Conservation (phyloP, 1,140 invertebrate species). For the Diabrotica undecimpunctata region DNA sequence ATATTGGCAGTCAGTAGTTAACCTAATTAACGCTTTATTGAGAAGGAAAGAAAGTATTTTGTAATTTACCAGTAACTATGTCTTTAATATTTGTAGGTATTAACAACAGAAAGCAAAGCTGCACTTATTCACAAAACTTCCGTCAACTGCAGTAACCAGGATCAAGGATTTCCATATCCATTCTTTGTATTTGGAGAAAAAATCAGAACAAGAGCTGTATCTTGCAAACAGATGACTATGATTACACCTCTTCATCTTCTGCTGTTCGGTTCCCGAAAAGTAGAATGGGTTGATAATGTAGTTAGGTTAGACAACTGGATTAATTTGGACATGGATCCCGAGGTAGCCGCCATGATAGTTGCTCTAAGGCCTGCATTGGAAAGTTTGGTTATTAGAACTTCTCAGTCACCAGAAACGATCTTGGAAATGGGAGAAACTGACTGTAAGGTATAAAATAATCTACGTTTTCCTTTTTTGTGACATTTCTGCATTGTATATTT, state of each 20-base stretch:
- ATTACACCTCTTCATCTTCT: slow-evolving; percentile 90
- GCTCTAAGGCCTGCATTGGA: slow-evolving; percentile 86
- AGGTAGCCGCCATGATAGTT: slow-evolving; percentile 74
- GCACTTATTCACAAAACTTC: slow-evolving; percentile 96
- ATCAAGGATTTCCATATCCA: slow-evolving; percentile 85
- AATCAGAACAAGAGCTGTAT: slow-evolving; percentile 92
- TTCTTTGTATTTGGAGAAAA: slow-evolving; percentile 99
- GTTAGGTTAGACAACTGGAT: slow-evolving; percentile 89
- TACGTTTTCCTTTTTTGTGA: slow-evolving; percentile 4
- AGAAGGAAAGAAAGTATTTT: background rate
- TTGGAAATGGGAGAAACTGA: slow-evolving; percentile 54
- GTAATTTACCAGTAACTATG: background rate
- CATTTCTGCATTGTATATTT: background rate
- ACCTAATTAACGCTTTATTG: no score
- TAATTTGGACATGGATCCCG: slow-evolving; percentile 80
- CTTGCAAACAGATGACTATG: slow-evolving; percentile 97
- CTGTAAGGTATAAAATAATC: slow-evolving; percentile 50
- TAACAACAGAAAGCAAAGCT: slow-evolving; percentile 91
- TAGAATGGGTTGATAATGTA: slow-evolving; percentile 55
- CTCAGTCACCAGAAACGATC: slow-evolving; percentile 72
- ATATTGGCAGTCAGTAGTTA: no score
- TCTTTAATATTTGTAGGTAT: slow-evolving; percentile 56
- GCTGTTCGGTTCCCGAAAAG: slow-evolving; percentile 86
- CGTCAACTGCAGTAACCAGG: slow-evolving; percentile 86
- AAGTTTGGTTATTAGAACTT: slow-evolving; percentile 72